These are phyloP conservation scores for Ips typographus DNA, from an alignment of 1,140 invertebrate species.

Conservation along the genomic window DNA sequence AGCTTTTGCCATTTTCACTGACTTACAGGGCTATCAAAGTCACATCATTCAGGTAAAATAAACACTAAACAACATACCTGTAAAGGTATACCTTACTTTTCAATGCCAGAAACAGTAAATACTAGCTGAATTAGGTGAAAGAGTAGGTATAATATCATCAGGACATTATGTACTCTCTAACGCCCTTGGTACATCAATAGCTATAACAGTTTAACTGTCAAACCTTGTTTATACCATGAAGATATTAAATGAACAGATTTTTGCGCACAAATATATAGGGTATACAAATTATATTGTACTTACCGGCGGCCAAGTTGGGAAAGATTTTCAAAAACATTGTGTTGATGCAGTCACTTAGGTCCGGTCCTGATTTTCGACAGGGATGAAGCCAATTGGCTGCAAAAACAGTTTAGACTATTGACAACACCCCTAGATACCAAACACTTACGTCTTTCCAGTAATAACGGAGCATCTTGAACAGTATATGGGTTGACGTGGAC, in stretches of 20 bases:
- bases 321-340: constrained; percentile 53
- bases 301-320: constrained; percentile 54
- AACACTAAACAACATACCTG: too few relatives aligned
- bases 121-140: too few relatives aligned
- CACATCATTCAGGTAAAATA: too few relatives aligned
- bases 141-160: too few relatives aligned
- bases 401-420: constrained; percentile 35
- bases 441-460: constrained; percentile 25
- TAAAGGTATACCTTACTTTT: too few relatives aligned
- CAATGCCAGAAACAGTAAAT: too few relatives aligned
- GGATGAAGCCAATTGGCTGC: constrained; percentile 52
- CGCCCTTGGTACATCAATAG: too few relatives aligned
- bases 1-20: too few relatives aligned
- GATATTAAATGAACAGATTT: neutral
- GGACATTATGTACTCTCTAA: too few relatives aligned
- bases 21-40: too few relatives aligned
- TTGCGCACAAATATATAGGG: neutral
- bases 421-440: too few relatives aligned
- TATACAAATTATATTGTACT: constrained; percentile 14
- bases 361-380: constrained; percentile 49
- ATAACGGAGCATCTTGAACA: constrained; percentile 22
- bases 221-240: neutral
- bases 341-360: constrained; percentile 49
- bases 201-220: neutral
- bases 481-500: neutral